Evolutionary conservation across 2,888 invertebrate genomes (phyloP).

Genomic region (Uropetala carovei): DNA sequence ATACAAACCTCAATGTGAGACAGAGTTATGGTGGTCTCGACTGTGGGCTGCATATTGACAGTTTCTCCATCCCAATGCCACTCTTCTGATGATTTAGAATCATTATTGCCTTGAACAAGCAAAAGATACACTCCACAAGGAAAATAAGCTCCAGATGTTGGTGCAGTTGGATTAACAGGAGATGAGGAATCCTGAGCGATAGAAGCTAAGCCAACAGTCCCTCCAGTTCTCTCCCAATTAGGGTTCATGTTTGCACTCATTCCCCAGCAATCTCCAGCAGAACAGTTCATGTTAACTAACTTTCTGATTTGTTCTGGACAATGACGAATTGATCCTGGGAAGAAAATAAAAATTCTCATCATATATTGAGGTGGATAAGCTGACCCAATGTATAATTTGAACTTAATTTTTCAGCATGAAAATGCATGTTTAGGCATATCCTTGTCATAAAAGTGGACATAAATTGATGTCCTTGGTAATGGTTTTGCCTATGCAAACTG

Average conservation of each 20-base stretch:
- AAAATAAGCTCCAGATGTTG: background rate
- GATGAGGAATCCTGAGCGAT: conserved; percentile 23
- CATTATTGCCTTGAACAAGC: conserved; percentile 20
- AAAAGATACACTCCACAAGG: conserved; percentile 46
- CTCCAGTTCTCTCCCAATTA: background rate
- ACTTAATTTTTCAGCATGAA: too few relatives aligned
- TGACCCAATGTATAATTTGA: too few relatives aligned
- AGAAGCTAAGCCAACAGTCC: conserved; percentile 37
- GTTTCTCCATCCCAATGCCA: conserved; percentile 72
- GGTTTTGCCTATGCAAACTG: too few relatives aligned
- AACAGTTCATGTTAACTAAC: conserved; percentile 54
- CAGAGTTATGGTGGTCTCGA: conserved; percentile 75
- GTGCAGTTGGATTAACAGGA: background rate
- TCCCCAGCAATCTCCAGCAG: conserved; percentile 12
- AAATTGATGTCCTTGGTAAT: too few relatives aligned
- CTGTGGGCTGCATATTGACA: conserved; percentile 74
- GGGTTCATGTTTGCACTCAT: background rate
- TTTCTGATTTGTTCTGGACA: conserved; percentile 48
- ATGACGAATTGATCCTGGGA: conserved; percentile 37
- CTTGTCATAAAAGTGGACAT: too few relatives aligned
- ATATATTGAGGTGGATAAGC: too few relatives aligned
- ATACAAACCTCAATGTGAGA: conserved; percentile 74
- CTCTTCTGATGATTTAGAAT: background rate
- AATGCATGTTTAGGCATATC: too few relatives aligned
- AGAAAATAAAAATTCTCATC: background rate